Evolutionary conservation across 2,113 vertebrate genomes (phyloP).

Genomic region (Salvator merianae): DNA sequence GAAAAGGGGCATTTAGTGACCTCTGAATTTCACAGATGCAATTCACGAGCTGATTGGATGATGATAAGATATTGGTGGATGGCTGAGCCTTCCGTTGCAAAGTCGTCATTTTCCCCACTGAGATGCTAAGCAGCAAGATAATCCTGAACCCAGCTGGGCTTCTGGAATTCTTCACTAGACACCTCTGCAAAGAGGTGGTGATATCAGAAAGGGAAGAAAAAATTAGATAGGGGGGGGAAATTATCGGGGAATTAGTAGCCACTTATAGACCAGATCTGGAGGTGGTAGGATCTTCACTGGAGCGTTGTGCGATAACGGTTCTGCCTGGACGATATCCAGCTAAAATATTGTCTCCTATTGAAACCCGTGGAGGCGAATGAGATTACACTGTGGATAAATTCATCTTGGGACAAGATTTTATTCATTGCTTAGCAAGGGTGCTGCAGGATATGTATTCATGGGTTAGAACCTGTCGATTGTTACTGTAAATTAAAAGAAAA

Average conservation of each 20-base stretch:
- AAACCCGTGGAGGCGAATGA: constrained; percentile 47
- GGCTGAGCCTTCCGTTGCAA: constrained; percentile 31
- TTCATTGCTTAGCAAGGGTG: constrained; percentile 38
- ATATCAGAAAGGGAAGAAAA: constrained; percentile 59
- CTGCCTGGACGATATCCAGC: constrained; percentile 58
- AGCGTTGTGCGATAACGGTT: constrained; percentile 63
- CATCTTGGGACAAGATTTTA: constrained; percentile 49
- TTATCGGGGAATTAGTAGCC: constrained; percentile 68
- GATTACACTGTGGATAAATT: constrained; percentile 56
- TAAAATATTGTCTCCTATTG: constrained; percentile 55
- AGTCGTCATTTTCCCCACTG: neutral
- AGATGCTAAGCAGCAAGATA: constrained; percentile 27
- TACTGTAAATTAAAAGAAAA: constrained; percentile 21
- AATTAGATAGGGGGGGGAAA: constrained; percentile 50
- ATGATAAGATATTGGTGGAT: constrained; percentile 47
- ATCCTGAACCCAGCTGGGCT: constrained; percentile 34
- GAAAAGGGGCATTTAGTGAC: neutral
- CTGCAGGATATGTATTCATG: constrained; percentile 18
- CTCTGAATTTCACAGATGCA: neutral
- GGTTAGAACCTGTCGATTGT: constrained; percentile 22
- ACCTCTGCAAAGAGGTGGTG: constrained; percentile 49
- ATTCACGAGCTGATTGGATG: constrained; percentile 37
- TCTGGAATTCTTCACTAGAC: constrained; percentile 63
- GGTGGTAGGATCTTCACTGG: constrained; percentile 66
- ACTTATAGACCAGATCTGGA: constrained; percentile 67